Percentiles rank a stretch among this genome's conserved stretches.
phyloP scores from a whole-genome alignment of 2,113 vertebrate genomes.

The Stegostoma tigrinum region DNA sequence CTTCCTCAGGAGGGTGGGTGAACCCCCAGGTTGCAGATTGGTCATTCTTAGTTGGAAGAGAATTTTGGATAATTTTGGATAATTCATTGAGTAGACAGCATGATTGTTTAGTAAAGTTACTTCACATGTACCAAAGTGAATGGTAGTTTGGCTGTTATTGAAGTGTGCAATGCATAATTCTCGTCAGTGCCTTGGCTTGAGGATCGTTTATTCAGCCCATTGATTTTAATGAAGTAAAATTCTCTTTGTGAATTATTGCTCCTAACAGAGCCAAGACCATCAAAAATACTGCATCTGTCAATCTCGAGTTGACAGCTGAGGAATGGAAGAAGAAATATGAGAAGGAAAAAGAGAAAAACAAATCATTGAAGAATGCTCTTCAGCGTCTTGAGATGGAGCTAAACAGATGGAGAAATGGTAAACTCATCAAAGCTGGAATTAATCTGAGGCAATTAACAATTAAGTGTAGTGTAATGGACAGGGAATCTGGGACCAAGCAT shows the following conservation, averaged over 20 bases:
- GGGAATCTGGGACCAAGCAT: background rate
- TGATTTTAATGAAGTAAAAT: background rate
- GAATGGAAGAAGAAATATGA: conserved; percentile 96
- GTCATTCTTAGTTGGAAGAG: background rate
- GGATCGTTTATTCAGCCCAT: background rate
- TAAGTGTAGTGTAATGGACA: background rate
- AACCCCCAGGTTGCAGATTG: background rate
- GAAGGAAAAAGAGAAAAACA: conserved; percentile 87
- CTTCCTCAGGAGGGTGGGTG: background rate
- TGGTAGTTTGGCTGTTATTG: background rate
- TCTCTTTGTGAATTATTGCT: conserved; percentile 22
- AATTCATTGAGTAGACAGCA: background rate
- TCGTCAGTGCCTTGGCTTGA: background rate
- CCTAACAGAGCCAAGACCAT: conserved; percentile 80
- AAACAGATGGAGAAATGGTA: conserved; percentile 81
- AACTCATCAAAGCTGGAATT: conserved; percentile 41
- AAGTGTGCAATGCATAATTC: background rate
- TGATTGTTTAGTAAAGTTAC: background rate
- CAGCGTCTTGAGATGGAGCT: conserved; percentile 80
- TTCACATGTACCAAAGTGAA: background rate
- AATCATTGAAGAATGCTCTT: conserved; percentile 70
- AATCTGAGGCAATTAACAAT: background rate
- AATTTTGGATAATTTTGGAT: background rate
- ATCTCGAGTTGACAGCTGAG: conserved; percentile 84
- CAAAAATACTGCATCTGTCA: conserved; percentile 89